Evolutionary conservation across 1,140 invertebrate genomes (phyloP).

Genomic region (Ephestia elutella): DNA sequence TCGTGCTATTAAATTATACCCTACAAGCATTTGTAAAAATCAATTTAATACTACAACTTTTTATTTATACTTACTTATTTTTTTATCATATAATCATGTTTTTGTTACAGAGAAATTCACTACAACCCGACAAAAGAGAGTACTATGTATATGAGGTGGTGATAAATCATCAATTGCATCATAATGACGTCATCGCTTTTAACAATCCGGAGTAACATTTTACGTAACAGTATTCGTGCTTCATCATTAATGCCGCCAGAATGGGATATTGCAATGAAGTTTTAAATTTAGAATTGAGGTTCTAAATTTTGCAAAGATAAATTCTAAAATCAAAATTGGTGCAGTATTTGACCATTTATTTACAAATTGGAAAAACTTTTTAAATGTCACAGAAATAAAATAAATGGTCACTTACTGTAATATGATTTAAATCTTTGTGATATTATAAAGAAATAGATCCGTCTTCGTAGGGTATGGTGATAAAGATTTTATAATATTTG

Average conservation of each 20-base stretch:
- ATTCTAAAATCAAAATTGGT: background rate
- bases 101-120: slow-evolving; percentile 67
- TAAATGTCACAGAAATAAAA: background rate
- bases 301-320: slow-evolving; percentile 5
- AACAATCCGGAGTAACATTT: slow-evolving; percentile 30
- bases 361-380: background rate
- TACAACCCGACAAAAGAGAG: slow-evolving; percentile 58
- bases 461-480: background rate
- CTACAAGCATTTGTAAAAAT: slow-evolving; percentile 34
- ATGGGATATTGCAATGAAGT: slow-evolving; percentile 48
- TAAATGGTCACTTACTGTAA: background rate
- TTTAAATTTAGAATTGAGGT: slow-evolving; percentile 3
- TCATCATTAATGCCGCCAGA: slow-evolving; percentile 61
- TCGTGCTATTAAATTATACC: slow-evolving; percentile 30
- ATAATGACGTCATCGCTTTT: slow-evolving; percentile 31
- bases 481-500: background rate
- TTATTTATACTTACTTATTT: background rate
- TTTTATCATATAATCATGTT: slow-evolving; percentile 11
- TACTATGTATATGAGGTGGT: slow-evolving; percentile 51
- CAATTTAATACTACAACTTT: background rate
- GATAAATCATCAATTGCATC: slow-evolving; percentile 22
- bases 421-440: background rate
- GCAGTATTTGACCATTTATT: background rate
- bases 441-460: background rate
- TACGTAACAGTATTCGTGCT: slow-evolving; percentile 66